Evolutionary conservation across 2,797 vertebrate genomes (phyloP), one percentile per base, ranked within the genome.

Genomic region (Aldrovandia affinis): DNA sequence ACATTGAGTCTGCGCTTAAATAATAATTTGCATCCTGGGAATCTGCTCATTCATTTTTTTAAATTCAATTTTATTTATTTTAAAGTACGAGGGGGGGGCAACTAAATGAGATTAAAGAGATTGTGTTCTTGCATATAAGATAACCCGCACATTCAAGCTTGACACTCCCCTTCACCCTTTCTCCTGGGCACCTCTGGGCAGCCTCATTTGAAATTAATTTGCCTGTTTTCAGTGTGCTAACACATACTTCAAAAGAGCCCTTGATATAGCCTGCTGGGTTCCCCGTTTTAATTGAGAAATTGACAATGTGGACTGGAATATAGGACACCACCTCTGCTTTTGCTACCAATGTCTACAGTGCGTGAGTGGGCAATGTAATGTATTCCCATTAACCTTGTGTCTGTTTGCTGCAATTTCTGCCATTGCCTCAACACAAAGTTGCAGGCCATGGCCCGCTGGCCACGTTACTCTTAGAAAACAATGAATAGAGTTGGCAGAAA

Each of bases 91-190:
- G 25, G 14, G 42, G 25, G 55, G 75, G 68, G 85, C 30, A 20
- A 73, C 80, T 75, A 47, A 42, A 20, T 47, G 77, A 80, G 77
- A 83, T 5, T n/a, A 39, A 30, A 52, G 47, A n/a, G 39, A 44
- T n/a, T 57, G 65, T 15, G 54, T 83, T 52, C 42, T 73, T 50
- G 8, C 14, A 52, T 59, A 50, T 14, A 47, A 30, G 57, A 83
- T 50, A 42, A 36, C 36, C 18, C 22, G 39, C 20, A 25, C 33
- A 52, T 47, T 54, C 15, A 68, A 81, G 75, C 42, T 44, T 25
- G 70, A 42, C 36, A 25, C 42, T 42, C 39, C 42, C 8, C 42
- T 33, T 25, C 42, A 8, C 25, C 39, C 22, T 75, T 22, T 42
- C 33, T 77, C 73, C 12, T 12, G 14, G 42, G 18, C 2, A 25